These are phyloP conservation scores for Lordiphosa andalusiaca DNA, from an alignment of 2,888 invertebrate genomes.

Conservation along the genomic window DNA sequence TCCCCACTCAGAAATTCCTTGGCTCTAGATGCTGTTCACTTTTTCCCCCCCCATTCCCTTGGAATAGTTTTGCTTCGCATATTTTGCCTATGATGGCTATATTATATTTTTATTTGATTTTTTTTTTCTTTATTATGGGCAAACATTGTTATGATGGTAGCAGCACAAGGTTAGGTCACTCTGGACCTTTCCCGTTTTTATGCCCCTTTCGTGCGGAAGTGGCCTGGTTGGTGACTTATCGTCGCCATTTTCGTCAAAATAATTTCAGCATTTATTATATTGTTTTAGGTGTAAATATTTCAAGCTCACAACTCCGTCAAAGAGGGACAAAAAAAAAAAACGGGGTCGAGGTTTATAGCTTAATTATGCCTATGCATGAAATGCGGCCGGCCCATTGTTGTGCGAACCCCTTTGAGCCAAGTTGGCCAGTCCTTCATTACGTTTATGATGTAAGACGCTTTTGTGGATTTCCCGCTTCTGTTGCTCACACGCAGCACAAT, in stretches of 20 bases:
- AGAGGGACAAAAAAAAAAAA: constrained; percentile 43
- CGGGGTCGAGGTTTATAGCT: constrained; percentile 77
- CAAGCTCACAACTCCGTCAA: constrained; percentile 64
- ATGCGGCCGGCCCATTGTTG: constrained; percentile 43
- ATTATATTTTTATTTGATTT: constrained; percentile 35
- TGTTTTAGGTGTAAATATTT: constrained; percentile 73
- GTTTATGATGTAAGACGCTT: constrained; percentile 1
- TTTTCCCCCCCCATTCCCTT: constrained; percentile 43
- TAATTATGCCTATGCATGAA: constrained; percentile 75
- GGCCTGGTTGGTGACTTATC: constrained; percentile 68
- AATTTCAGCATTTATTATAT: constrained; percentile 71
- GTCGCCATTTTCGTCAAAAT: constrained; percentile 62
- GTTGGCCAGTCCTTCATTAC: background rate
- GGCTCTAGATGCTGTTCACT: constrained; percentile 28
- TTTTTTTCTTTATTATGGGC: constrained; percentile 19
- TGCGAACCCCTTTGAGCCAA: constrained; percentile 44
- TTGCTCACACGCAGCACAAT: constrained; percentile 55
- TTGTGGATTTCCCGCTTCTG: constrained; percentile 13
- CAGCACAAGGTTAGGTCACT: constrained; percentile 33
- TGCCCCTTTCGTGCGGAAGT: constrained; percentile 65
- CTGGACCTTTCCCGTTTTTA: constrained; percentile 35
- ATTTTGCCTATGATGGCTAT: constrained; percentile 31
- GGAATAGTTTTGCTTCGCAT: constrained; percentile 61
- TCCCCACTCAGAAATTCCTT: constrained; percentile 42
- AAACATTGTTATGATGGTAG: constrained; percentile 26